phyloP scores from a whole-genome alignment of 1,140 invertebrate species.

The Diprion similis region DNA sequence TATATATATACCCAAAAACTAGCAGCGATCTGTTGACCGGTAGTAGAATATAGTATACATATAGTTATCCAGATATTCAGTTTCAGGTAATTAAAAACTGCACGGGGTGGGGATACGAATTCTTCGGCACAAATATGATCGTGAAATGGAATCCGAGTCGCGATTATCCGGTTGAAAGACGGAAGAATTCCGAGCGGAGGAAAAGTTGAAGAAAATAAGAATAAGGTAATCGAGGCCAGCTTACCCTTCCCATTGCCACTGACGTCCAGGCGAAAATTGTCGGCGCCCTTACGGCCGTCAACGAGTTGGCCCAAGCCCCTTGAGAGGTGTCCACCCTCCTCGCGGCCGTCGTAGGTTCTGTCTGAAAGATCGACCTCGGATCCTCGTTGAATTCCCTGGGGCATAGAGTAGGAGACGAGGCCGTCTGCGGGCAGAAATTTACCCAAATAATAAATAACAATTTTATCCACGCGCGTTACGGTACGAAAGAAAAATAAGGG shows the following conservation, averaged over 20 bases:
- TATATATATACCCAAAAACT: too few species aligned
- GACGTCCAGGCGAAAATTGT: conserved; percentile 80
- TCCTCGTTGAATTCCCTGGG: conserved; percentile 76
- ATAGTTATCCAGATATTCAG: too few species aligned
- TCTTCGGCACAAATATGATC: too few species aligned
- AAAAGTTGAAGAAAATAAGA: background rate
- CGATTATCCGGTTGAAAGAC: too few species aligned
- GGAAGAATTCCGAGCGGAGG: too few species aligned
- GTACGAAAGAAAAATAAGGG: too few species aligned
- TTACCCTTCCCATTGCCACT: conserved; percentile 75
- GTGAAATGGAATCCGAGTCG: too few species aligned
- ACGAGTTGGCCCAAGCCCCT: conserved; percentile 90
- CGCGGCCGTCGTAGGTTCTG: conserved; percentile 80
- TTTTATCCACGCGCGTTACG: too few species aligned
- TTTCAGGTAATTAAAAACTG: too few species aligned
- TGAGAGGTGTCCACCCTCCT: conserved; percentile 69
- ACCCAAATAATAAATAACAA: background rate
- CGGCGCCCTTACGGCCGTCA: conserved; percentile 83
- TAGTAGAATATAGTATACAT: too few species aligned
- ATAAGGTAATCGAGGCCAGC: conserved; percentile 22
- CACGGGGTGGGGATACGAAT: too few species aligned
- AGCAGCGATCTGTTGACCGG: too few species aligned
- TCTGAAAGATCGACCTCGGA: conserved; percentile 78
- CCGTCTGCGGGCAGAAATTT: conserved; percentile 68
- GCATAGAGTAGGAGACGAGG: conserved; percentile 80